phyloP scores from a whole-genome alignment of 53 echinoderm and acorn worm genomes.

The Hippasteria phrygiana region DNA sequence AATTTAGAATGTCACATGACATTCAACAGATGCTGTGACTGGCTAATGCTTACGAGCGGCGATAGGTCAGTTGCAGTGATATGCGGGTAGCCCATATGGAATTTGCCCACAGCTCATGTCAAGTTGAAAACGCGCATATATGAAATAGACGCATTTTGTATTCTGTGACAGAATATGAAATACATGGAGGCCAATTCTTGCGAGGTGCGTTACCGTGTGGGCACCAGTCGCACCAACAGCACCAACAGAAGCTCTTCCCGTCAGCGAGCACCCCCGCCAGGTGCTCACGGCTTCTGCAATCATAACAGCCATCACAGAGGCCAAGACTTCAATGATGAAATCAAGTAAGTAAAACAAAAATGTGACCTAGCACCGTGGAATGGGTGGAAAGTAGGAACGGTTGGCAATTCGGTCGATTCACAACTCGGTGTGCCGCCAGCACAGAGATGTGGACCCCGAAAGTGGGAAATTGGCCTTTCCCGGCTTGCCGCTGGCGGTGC shows the following conservation, averaged over 20 bases:
- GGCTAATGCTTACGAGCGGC: too few relatives aligned
- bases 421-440: too few relatives aligned
- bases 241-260: conserved; percentile 16
- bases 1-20: too few relatives aligned
- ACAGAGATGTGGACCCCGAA: too few relatives aligned
- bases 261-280: not conserved
- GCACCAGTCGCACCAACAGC: conserved; percentile 15
- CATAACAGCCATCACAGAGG: conserved; percentile 33
- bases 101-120: too few relatives aligned
- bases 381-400: too few relatives aligned
- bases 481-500: too few relatives aligned
- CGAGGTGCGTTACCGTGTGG: conserved; percentile 72
- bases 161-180: conserved; percentile 47
- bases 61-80: too few relatives aligned
- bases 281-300: conserved; percentile 3
- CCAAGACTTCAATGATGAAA: conserved; percentile 29
- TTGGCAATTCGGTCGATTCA: too few relatives aligned
- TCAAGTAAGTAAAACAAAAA: conserved; percentile 45
- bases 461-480: too few relatives aligned
- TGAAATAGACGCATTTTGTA: not conserved
- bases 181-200: conserved; percentile 75
- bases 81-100: too few relatives aligned
- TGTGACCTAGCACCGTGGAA: not conserved
- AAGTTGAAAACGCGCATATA: not conserved
- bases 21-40: too few relatives aligned